Evolutionary conservation across 2,797 vertebrate genomes (phyloP).

Genomic region (Karalla daura): DNA sequence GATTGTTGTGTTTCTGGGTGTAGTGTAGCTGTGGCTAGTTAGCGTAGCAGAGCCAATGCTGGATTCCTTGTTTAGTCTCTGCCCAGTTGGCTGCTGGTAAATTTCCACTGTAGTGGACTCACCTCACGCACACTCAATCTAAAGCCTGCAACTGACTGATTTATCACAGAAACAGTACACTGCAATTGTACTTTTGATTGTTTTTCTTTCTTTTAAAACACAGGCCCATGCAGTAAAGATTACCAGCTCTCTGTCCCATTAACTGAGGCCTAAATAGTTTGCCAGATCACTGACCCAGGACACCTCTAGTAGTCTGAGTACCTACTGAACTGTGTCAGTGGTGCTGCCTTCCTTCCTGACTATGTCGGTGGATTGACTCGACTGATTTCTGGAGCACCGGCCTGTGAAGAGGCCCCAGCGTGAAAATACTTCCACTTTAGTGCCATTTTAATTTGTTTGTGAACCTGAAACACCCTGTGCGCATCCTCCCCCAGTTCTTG

Average conservation of each 20-base stretch:
- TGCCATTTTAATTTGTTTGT: background rate
- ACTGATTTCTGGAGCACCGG: background rate
- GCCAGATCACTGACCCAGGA: background rate
- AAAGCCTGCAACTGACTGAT: background rate
- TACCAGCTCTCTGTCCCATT: background rate
- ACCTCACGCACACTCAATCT: background rate
- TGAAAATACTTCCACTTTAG: background rate
- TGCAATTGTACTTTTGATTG: too few relatives aligned
- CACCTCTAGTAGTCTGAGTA: background rate
- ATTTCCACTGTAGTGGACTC: slow-evolving; percentile 18
- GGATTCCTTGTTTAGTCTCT: background rate
- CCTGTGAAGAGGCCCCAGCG: background rate
- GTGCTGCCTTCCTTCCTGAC: background rate
- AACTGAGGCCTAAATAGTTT: background rate
- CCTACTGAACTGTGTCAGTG: background rate
- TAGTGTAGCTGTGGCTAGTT: background rate
- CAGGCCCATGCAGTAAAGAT: background rate
- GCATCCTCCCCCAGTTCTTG: background rate
- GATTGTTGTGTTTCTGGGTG: too few relatives aligned
- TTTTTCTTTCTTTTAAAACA: background rate
- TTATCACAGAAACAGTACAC: background rate
- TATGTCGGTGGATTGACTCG: background rate
- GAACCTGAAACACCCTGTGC: background rate
- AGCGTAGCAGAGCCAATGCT: background rate
- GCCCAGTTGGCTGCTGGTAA: slow-evolving; percentile 2